These are phyloP conservation scores for Hemicrepidius hirtus DNA, from an alignment of 2,888 invertebrate species.

Conservation along the genomic window DNA sequence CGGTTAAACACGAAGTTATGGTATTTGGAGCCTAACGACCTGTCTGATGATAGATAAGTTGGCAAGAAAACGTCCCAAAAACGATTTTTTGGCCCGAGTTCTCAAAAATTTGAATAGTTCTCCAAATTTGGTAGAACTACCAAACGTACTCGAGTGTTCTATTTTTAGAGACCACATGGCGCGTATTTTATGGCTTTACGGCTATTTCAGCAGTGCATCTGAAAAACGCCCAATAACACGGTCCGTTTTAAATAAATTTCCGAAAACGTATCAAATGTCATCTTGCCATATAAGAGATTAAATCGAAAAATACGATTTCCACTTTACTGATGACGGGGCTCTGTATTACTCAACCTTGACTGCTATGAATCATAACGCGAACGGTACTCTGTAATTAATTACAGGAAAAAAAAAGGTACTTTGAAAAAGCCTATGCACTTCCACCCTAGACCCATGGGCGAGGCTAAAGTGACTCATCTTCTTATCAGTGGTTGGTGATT, in stretches of 20 bases:
- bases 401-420: conserved; percentile 38
- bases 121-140: conserved; percentile 60
- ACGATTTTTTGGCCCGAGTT: neutral
- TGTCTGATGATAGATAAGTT: neutral
- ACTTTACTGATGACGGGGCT: conserved; percentile 26
- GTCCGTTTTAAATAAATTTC: conserved; percentile 41
- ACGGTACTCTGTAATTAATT: conserved; percentile 34
- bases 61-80: neutral
- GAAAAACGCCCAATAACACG: conserved; percentile 38
- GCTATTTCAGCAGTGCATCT: conserved; percentile 25
- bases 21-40: conserved; percentile 5
- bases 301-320: conserved; percentile 51
- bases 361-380: conserved; percentile 56
- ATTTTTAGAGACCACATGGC: conserved; percentile 63
- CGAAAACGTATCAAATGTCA: conserved; percentile 62
- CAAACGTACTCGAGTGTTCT: conserved; percentile 52
- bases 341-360: conserved; percentile 53
- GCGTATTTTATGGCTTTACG: conserved; percentile 58
- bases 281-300: conserved; percentile 60
- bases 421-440: conserved; percentile 48
- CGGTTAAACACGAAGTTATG: conserved; percentile 11
- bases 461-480: conserved; percentile 53
- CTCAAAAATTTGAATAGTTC: conserved; percentile 7
- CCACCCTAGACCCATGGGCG: conserved; percentile 55
- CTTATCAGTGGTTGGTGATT: conserved; percentile 13